Conservation (phyloP, 2,888 invertebrate species). For the Gymnocheta viridis region DNA sequence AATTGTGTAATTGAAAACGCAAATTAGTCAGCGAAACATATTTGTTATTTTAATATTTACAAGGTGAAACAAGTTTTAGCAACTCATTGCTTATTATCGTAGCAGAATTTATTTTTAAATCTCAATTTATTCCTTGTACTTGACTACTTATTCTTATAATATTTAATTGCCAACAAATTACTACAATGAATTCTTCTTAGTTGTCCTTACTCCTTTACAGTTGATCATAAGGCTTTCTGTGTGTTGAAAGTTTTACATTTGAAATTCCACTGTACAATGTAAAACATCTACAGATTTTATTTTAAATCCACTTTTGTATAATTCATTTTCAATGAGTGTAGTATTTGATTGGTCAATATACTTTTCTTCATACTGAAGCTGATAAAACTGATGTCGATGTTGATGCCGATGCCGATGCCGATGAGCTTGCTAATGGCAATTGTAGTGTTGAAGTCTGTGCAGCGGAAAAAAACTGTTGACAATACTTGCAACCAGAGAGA, state of each 20-base stretch:
- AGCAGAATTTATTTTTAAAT: neutral
- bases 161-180: neutral
- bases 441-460: slow-evolving; percentile 9
- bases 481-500: slow-evolving; percentile 39
- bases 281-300: neutral
- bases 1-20: too few species aligned
- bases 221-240: too few species aligned
- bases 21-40: too few species aligned
- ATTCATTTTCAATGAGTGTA: slow-evolving; percentile 43
- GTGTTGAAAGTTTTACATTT: too few species aligned
- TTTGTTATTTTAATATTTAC: too few species aligned
- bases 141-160: neutral
- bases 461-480: slow-evolving; percentile 43
- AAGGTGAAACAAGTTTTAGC: too few species aligned
- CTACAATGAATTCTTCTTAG: too few species aligned
- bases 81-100: too few species aligned
- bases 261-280: neutral
- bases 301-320: neutral
- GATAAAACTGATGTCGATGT: slow-evolving; percentile 21
- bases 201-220: too few species aligned
- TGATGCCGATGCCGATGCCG: too few species aligned
- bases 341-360: slow-evolving; percentile 35
- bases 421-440: neutral
- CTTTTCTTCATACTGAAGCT: slow-evolving; percentile 24
- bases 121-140: neutral